Conservation (phyloP, 2,113 vertebrate species). For the Bos javanicus region DNA sequence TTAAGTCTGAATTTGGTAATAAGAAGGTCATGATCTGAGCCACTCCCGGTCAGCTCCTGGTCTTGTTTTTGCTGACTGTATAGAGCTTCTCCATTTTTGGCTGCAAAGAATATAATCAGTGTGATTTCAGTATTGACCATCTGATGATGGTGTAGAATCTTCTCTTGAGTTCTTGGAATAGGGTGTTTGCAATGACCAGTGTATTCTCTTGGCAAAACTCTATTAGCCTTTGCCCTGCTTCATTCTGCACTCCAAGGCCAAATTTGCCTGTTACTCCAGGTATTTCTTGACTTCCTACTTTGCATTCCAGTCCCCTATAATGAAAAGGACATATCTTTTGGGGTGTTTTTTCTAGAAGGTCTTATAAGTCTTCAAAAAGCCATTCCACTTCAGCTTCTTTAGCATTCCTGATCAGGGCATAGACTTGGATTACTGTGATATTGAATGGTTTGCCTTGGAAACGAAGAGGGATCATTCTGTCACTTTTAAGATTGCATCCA, state of each 20-base stretch:
- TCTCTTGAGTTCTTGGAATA: not conserved
- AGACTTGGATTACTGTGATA: not conserved
- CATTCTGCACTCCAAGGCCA: not conserved
- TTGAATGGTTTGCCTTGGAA: not conserved
- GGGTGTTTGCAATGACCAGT: not conserved
- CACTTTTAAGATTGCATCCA: not conserved
- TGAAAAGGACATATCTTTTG: not conserved
- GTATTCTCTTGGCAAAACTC: not conserved
- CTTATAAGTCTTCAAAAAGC: not conserved
- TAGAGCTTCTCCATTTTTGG: not conserved
- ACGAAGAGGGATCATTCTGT: fast-evolving
- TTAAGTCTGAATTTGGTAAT: not conserved
- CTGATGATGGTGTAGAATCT: not conserved
- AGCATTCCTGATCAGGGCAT: not conserved
- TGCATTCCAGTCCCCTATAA: not conserved
- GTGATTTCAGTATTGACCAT: not conserved
- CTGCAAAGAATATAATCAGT: not conserved
- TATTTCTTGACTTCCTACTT: not conserved
- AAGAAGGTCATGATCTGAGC: not conserved
- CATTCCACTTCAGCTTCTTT: not conserved
- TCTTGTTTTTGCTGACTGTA: not conserved
- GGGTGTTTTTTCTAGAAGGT: not conserved
- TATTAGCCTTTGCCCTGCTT: not conserved
- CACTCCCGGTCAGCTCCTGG: fast-evolving
- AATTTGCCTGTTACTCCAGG: not conserved